Conservation (phyloP, 2,113 vertebrate genomes). For the Phyllostomus hastatus region DNA sequence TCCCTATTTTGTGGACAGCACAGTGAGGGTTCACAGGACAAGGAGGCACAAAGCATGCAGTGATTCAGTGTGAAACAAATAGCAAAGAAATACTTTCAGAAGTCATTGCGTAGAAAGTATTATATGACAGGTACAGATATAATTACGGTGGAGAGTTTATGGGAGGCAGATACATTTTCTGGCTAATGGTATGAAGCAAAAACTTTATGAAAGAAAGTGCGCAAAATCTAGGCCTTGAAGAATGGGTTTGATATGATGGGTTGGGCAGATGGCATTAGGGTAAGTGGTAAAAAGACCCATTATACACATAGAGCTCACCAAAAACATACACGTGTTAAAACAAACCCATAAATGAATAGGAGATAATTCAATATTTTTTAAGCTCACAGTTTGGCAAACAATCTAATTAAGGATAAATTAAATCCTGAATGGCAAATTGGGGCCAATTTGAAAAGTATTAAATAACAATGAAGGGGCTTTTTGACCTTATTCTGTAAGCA, state of each 20-base stretch:
- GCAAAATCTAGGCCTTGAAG: background rate
- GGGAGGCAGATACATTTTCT: background rate
- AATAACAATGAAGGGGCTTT: conserved; percentile 2
- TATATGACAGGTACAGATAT: background rate
- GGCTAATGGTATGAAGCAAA: background rate
- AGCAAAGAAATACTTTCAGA: background rate
- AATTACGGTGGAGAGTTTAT: background rate
- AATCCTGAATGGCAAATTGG: background rate
- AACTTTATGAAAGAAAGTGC: background rate
- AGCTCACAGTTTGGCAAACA: background rate
- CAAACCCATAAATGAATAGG: background rate
- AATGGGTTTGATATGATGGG: background rate
- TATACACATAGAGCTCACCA: background rate
- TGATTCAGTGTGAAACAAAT: background rate
- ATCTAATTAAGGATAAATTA: background rate
- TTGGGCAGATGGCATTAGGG: background rate
- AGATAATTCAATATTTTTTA: background rate
- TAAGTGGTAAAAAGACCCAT: background rate
- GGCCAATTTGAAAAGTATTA: background rate
- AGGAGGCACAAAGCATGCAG: background rate
- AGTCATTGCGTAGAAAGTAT: background rate
- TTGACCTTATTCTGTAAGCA: background rate
- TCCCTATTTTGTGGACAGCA: background rate
- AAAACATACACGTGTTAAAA: background rate
- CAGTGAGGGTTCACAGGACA: background rate